These are phyloP conservation scores for Lottia gigantea DNA, from an alignment of 2,888 invertebrate species.

Conservation along the genomic window DNA sequence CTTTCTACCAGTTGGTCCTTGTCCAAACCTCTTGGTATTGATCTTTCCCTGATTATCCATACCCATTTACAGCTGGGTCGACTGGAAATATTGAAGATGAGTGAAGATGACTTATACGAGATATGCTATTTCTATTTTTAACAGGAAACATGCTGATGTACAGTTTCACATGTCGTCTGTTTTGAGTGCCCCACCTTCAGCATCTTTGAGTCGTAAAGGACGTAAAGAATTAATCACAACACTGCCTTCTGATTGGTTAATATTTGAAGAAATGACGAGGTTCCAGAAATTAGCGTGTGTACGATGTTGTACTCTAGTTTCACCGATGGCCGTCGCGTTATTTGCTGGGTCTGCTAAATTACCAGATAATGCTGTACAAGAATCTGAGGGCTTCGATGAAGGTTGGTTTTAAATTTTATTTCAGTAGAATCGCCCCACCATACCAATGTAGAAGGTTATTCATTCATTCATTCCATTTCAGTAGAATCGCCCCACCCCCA, in stretches of 20 bases:
- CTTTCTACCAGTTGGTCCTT: too few species aligned
- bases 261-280: constrained; percentile 87
- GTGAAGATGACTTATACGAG: too few species aligned
- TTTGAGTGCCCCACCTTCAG: constrained; percentile 68
- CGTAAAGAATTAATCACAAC: constrained; percentile 64
- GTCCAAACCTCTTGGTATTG: too few species aligned
- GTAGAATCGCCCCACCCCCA: neutral
- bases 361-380: constrained; percentile 68
- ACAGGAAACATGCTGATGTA: constrained; percentile 75
- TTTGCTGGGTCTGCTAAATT: constrained; percentile 79
- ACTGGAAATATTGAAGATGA: too few species aligned
- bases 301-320: constrained; percentile 83
- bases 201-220: constrained; percentile 48
- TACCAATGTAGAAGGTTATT: too few species aligned
- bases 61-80: too few species aligned
- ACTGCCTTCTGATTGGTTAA: constrained; percentile 84
- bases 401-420: neutral
- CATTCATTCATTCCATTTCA: too few species aligned
- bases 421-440: too few species aligned
- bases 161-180: constrained; percentile 76
- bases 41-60: too few species aligned
- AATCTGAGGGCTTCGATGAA: constrained; percentile 38
- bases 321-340: constrained; percentile 83
- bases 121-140: constrained; percentile 32
- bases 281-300: constrained; percentile 76